Evolutionary conservation across 2,888 invertebrate genomes (phyloP).

Genomic region (Microctonus hyperodae): DNA sequence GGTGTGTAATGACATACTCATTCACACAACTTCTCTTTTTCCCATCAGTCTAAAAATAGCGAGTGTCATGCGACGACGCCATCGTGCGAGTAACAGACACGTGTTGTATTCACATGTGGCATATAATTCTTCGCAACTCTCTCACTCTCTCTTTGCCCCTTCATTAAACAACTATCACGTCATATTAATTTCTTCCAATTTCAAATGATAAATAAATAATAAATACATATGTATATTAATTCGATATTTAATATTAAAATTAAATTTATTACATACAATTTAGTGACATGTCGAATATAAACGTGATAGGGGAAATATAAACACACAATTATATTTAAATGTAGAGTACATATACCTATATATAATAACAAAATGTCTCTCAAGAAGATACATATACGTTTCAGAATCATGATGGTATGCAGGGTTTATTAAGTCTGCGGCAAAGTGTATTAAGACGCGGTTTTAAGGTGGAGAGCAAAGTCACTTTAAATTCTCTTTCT

Average conservation of each 20-base stretch:
- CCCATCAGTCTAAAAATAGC: slow-evolving; percentile 62
- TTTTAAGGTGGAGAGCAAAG: slow-evolving; percentile 31
- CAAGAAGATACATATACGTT: not conserved
- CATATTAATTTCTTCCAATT: too few species aligned
- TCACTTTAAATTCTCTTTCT: too few species aligned
- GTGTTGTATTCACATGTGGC: slow-evolving; percentile 43
- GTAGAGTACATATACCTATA: not conserved
- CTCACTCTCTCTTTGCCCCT: slow-evolving; percentile 26
- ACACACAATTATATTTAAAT: too few species aligned
- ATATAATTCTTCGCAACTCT: slow-evolving; percentile 32
- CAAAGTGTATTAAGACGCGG: slow-evolving; percentile 58
- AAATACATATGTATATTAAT: too few species aligned
- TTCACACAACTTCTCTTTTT: slow-evolving; percentile 51
- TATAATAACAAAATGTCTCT: not conserved
- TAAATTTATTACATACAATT: too few species aligned
- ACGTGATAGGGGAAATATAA: not conserved
- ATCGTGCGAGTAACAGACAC: slow-evolving; percentile 48
- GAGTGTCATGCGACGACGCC: slow-evolving; percentile 48
- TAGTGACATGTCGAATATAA: not conserved
- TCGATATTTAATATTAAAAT: too few species aligned
- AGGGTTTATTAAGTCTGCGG: slow-evolving; percentile 60
- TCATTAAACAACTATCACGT: not conserved
- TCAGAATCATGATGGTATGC: slow-evolving; percentile 26
- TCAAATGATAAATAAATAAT: too few species aligned
- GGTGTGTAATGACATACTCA: slow-evolving; percentile 40